These are phyloP conservation scores for Troides aeacus DNA, from an alignment of 2,888 invertebrate species.

Conservation along the genomic window DNA sequence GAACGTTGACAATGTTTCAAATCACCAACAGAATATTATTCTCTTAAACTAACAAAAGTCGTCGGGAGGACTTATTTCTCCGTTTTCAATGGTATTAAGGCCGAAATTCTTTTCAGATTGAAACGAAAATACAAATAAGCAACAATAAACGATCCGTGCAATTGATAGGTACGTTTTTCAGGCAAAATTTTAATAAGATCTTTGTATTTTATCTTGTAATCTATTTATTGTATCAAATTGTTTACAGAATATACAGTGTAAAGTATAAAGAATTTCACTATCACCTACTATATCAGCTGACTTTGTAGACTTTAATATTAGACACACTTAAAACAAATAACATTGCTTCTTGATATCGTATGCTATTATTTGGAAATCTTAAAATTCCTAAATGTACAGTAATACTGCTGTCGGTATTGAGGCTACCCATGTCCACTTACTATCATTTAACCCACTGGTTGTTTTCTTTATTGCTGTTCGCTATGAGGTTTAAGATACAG, in stretches of 20 bases:
- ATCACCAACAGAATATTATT: slow-evolving; percentile 1
- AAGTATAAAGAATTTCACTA: no score
- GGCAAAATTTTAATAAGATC: background rate
- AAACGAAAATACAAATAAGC: slow-evolving; percentile 16
- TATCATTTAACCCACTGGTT: no score
- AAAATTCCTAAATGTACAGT: no score
- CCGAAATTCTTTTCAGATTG: slow-evolving; percentile 11
- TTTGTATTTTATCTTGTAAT: slow-evolving; percentile 4
- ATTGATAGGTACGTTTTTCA: slow-evolving; percentile 3
- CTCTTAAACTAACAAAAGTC: slow-evolving; percentile 16
- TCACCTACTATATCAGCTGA: no score
- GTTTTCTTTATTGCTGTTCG: no score
- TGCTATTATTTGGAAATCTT: no score
- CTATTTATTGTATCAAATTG: background rate
- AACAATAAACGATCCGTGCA: slow-evolving; percentile 17
- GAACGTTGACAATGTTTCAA: background rate
- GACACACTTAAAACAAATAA: no score
- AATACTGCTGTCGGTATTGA: no score
- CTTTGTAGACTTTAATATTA: no score
- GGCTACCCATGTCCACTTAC: no score
- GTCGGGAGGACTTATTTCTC: slow-evolving; percentile 16
- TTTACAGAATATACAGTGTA: background rate
- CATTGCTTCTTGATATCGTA: no score
- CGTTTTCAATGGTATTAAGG: slow-evolving; percentile 18
- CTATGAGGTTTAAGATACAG: no score